Conservation (phyloP, 2,888 invertebrate species). For the Lysandra bellargus region DNA sequence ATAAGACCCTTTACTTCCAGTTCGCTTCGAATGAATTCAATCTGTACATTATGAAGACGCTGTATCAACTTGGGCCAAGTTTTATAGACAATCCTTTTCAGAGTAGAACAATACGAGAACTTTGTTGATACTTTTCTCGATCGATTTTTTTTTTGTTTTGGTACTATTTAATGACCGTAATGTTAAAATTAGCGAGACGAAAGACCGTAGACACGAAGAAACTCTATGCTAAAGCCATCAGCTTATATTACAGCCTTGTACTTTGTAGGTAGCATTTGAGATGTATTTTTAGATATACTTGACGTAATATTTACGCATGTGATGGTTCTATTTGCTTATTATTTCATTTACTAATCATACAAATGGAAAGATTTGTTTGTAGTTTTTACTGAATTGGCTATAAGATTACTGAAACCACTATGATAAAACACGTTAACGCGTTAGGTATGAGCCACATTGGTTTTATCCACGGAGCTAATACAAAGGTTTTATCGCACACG, state of each 20-base stretch:
- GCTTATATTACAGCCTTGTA: background rate
- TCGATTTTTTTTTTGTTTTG: background rate
- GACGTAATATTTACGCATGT: background rate
- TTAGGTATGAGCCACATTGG: no score
- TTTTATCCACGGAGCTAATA: no score
- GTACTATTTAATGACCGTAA: background rate
- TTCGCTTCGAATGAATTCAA: constrained; percentile 67
- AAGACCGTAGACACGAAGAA: background rate
- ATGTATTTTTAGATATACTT: background rate
- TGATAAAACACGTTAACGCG: no score
- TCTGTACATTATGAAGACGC: constrained; percentile 70
- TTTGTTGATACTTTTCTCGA: constrained; percentile 35
- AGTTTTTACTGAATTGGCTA: no score
- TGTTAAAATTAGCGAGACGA: background rate
- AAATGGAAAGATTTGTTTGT: no score
- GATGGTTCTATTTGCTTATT: background rate
- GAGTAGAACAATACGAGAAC: constrained; percentile 39
- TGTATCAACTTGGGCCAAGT: constrained; percentile 47
- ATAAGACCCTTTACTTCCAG: constrained; percentile 73
- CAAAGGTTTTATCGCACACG: no score
- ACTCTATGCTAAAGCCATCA: background rate
- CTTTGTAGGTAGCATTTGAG: background rate
- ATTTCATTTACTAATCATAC: no score
- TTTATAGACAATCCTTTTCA: constrained; percentile 43
- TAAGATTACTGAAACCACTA: no score